Evolutionary conservation across 2,113 vertebrate species (phyloP), one percentile per base, ranked within the genome.

Genomic region (Cochlearius cochlearius): DNA sequence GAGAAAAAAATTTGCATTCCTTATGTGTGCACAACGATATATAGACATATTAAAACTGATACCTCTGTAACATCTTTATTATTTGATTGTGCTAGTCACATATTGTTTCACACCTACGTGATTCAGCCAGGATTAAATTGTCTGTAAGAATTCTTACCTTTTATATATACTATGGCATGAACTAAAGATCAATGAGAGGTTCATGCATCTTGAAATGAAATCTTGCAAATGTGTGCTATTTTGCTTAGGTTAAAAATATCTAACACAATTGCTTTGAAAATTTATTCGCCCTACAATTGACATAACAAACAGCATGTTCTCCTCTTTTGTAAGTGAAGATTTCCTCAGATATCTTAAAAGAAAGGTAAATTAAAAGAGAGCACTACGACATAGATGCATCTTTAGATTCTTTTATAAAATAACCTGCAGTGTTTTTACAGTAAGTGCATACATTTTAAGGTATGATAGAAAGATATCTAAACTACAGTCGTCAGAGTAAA

Each of bases 351-450:
- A 38, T 32, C 16, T 84, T 58, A 41, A 71, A 85, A 58, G 4
- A 74, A 68, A 66, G 2, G 2, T 84, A 77, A 67, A 78, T 62
- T 41, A 27, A 85, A 73, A 59, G 7, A 59, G 2, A 52, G 1
- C 3, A 13, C 5, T 50, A n/a, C 4, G 43, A 5, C 8, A 39
- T 21, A 49, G 36, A 62, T 1, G 0, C 8, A 50, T 63, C 7
- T 53, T 77, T 60, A 64, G 16, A 55, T 68, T 62, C 2, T 62
- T 69, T 66, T 39, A 49, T 52, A 53, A 91, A 72, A 69, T 66
- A 60, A 38, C 7, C 10, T 77, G 3, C 6, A 52, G 7, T 79
- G 22, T 15, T 86, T 84, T 74, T 27, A 45, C 9, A 30, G 23
- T 22, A 77, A 84, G 7, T 8, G 8, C 2, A 0, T n/a, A 25